Evolutionary conservation across 2,113 vertebrate genomes (phyloP).

Genomic region (Podarcis muralis): DNA sequence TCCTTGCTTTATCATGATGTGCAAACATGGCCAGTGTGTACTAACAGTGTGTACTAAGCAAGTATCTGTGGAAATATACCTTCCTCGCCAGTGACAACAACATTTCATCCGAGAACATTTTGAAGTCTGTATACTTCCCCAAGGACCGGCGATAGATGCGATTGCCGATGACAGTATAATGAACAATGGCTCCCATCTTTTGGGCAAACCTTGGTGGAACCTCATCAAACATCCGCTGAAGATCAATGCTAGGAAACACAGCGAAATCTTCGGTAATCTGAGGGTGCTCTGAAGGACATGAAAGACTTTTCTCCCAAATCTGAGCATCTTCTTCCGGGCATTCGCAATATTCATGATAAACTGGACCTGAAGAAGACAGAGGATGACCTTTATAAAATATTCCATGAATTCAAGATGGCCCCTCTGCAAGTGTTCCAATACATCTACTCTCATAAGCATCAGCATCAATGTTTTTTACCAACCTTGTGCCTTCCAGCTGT

Average conservation of each 20-base stretch:
- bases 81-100: conserved; percentile 89
- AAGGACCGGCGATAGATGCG: conserved; percentile 83
- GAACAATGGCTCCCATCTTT: conserved; percentile 85
- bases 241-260: conserved; percentile 84
- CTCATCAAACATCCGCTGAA: conserved; percentile 83
- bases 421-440: neutral
- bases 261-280: conserved; percentile 85
- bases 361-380: conserved; percentile 76
- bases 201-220: conserved; percentile 83
- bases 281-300: conserved; percentile 82
- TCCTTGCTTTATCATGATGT: neutral
- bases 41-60: neutral
- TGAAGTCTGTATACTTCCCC: conserved; percentile 96
- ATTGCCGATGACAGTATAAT: conserved; percentile 87
- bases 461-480: neutral
- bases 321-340: conserved; percentile 82
- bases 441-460: neutral
- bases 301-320: conserved; percentile 79
- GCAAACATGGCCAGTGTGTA: neutral
- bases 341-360: conserved; percentile 91
- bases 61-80: conserved; percentile 70
- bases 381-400: neutral
- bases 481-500: neutral
- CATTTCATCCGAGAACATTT: conserved; percentile 96
- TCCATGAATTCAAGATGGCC: neutral